These are phyloP conservation scores for Phalloptychus januarius DNA, from an alignment of 2,797 vertebrate genomes.

Conservation along the genomic window DNA sequence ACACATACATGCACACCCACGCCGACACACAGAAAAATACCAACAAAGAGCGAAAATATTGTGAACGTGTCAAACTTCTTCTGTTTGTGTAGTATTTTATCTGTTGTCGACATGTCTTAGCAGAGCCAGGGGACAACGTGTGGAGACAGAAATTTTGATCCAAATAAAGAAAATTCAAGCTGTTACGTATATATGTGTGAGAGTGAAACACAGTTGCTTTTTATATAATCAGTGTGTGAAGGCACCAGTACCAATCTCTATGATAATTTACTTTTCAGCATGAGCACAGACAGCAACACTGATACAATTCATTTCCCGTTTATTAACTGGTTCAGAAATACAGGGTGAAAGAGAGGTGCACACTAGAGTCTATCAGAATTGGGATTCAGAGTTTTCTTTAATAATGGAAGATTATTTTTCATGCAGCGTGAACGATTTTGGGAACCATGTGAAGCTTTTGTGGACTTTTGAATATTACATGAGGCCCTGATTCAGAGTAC, in stretches of 20 bases:
- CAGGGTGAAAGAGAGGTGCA: constrained; percentile 61
- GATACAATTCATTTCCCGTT: constrained; percentile 78
- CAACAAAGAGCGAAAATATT: constrained; percentile 39
- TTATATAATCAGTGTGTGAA: constrained; percentile 67
- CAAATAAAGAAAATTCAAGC: constrained; percentile 29
- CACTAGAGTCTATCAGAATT: constrained; percentile 51
- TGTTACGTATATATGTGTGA: constrained; percentile 1
- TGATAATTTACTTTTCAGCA: constrained; percentile 77
- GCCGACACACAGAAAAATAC: constrained; percentile 41
- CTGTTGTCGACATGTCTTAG: constrained; percentile 59
- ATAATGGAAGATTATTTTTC: constrained; percentile 51
- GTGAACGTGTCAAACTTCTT: constrained; percentile 63
- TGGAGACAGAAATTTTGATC: constrained; percentile 51
- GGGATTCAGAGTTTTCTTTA: constrained; percentile 66
- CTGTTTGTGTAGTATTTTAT: constrained; percentile 60
- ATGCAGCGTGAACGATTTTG: constrained; percentile 44
- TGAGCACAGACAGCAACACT: constrained; percentile 72
- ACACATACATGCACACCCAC: constrained; percentile 20
- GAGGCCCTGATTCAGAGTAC: constrained; percentile 25
- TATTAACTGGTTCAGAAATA: constrained; percentile 77
- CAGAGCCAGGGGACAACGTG: constrained; percentile 51
- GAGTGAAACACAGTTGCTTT: constrained; percentile 40
- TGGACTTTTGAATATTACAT: constrained; percentile 21
- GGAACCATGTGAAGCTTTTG: constrained; percentile 34
- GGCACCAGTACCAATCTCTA: constrained; percentile 74